Evolutionary conservation across 2,113 vertebrate species (phyloP).

Genomic region (Pseudopodoces humilis): DNA sequence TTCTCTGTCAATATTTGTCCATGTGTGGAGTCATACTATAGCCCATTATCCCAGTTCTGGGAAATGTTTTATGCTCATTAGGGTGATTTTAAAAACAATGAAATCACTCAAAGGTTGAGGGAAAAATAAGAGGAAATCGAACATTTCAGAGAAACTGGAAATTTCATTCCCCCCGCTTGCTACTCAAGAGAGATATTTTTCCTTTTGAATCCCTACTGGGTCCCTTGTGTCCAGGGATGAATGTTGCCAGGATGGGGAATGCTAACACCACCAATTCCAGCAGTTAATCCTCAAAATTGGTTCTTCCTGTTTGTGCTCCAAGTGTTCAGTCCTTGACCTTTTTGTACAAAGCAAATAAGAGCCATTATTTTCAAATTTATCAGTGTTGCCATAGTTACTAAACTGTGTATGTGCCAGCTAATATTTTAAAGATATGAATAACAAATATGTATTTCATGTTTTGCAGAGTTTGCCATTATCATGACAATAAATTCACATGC

Average conservation of each 20-base stretch:
- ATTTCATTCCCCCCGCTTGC: accelerated
- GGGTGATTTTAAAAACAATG: background rate
- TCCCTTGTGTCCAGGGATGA: background rate
- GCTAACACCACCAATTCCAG: background rate
- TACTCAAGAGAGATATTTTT: background rate
- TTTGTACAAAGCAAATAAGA: background rate
- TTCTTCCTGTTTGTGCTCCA: background rate
- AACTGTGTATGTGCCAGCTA: background rate
- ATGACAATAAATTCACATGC: background rate
- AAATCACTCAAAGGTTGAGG: background rate
- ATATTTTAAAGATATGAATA: background rate
- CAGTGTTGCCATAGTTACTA: background rate
- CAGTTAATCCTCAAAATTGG: background rate
- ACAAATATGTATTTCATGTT: background rate
- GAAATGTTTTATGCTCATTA: background rate
- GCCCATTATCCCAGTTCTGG: background rate
- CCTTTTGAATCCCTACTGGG: background rate
- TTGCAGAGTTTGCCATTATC: background rate
- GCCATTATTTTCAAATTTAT: conserved; percentile 25
- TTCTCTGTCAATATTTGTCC: conserved; percentile 17
- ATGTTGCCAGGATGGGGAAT: background rate
- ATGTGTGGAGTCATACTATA: background rate
- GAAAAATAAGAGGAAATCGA: background rate
- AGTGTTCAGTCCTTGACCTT: background rate
- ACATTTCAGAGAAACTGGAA: background rate